Evolutionary conservation across 2,113 vertebrate species (phyloP).

Genomic region (Bubalus kerabau): DNA sequence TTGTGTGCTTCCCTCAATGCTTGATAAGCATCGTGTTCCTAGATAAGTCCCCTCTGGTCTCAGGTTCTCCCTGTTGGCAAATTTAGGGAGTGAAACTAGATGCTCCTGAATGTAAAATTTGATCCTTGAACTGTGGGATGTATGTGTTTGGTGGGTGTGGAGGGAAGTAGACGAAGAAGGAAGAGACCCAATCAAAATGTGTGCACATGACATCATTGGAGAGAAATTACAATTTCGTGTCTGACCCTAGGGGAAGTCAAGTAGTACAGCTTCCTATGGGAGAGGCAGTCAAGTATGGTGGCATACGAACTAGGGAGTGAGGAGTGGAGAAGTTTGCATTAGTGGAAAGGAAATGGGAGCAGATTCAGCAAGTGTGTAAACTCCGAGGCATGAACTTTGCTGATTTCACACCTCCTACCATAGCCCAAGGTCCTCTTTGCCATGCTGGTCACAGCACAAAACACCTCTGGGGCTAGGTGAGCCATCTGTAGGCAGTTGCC

Average conservation of each 20-base stretch:
- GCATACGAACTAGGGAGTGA: neutral
- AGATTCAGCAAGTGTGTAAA: neutral
- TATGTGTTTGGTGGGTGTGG: neutral
- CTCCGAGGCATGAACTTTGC: neutral
- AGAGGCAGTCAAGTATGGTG: neutral
- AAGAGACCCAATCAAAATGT: neutral
- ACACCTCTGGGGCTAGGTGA: neutral
- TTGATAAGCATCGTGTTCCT: neutral
- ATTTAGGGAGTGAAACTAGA: neutral
- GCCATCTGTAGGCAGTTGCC: neutral
- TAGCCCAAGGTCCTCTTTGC: neutral
- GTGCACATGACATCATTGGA: neutral
- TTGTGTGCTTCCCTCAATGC: neutral
- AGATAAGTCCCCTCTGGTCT: neutral
- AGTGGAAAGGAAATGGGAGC: neutral
- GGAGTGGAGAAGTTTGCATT: too few relatives aligned
- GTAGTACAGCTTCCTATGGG: neutral
- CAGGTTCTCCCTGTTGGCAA: neutral
- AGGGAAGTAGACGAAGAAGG: neutral
- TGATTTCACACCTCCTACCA: neutral
- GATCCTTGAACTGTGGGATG: neutral
- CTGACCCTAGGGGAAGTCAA: neutral
- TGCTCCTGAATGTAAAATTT: neutral
- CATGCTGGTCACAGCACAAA: neutral
- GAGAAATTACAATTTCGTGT: neutral